phyloP scores from a whole-genome alignment of 1,140 invertebrate genomes.

The Yoshiicerus persimilis region DNA sequence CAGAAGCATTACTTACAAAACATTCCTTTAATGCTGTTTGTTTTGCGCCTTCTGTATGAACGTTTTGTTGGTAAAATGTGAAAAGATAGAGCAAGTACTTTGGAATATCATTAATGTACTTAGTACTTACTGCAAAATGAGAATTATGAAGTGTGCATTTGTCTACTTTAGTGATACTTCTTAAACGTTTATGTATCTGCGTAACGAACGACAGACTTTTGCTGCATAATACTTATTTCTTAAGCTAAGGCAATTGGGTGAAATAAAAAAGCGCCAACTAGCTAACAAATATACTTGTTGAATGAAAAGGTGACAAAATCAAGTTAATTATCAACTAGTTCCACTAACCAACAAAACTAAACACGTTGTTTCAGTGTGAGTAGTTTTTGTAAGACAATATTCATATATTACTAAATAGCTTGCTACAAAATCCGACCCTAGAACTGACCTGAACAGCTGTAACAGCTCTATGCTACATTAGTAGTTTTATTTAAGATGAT shows the following conservation, averaged over 20 bases:
- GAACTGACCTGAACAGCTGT: too few species aligned
- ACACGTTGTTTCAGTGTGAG: not conserved
- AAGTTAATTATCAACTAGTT: not conserved
- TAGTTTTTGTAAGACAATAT: not conserved
- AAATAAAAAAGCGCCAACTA: not conserved
- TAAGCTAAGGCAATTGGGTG: constrained; percentile 13
- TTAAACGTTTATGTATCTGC: not conserved
- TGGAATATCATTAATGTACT: not conserved
- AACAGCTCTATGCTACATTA: too few species aligned
- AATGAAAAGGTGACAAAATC: not conserved
- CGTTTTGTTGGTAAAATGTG: not conserved
- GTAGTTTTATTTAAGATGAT: not conserved
- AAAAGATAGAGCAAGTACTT: not conserved
- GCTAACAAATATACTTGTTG: not conserved
- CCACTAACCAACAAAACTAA: not conserved
- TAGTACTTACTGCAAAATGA: not conserved
- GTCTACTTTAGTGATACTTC: not conserved
- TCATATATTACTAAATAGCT: not conserved
- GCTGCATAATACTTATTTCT: not conserved
- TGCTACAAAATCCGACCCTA: not conserved
- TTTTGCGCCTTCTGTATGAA: not conserved
- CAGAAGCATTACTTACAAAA: not conserved
- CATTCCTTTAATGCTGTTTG: not conserved
- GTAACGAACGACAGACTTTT: not conserved
- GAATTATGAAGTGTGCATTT: constrained; percentile 11